These are phyloP conservation scores for Lycocorax pyrrhopterus DNA, from an alignment of 2,113 vertebrate genomes.

Conservation along the genomic window DNA sequence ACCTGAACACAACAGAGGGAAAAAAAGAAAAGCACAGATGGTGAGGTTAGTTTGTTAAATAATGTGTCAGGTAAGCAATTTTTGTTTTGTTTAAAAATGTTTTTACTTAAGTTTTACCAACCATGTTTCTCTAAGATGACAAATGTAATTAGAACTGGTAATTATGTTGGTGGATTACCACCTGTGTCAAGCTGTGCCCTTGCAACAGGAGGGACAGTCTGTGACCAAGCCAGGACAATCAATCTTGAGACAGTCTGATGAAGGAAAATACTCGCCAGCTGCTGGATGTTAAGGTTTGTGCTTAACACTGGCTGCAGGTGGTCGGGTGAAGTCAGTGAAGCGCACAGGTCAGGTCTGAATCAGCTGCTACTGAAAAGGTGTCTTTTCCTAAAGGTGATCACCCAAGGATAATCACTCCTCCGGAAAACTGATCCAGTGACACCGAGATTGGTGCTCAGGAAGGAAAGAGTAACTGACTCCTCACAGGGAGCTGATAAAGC, in stretches of 20 bases:
- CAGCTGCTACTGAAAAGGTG: neutral
- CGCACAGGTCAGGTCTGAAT: neutral
- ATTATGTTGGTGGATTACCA: fast-evolving
- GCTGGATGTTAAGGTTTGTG: neutral
- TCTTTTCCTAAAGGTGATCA: neutral
- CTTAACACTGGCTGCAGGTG: neutral
- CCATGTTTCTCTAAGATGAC: neutral
- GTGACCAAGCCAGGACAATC: neutral
- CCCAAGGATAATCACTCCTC: neutral
- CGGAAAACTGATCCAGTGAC: neutral
- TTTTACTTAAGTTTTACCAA: neutral
- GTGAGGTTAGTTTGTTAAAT: neutral
- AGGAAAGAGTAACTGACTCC: neutral
- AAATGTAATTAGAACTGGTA: neutral
- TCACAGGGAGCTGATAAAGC: neutral
- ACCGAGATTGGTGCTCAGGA: neutral
- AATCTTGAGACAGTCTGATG: neutral
- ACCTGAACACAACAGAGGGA: neutral
- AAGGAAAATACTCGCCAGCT: neutral
- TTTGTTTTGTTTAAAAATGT: neutral
- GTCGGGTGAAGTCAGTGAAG: neutral
- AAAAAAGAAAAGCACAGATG: neutral
- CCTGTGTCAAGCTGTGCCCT: neutral
- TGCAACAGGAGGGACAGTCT: neutral
- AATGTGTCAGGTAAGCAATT: neutral